A percentile compares a stretch with the other conserved stretches of the same genome.
Evolutionary conservation across 2,113 vertebrate species (phyloP).

Genomic region (Notarius quadriscutis): DNA sequence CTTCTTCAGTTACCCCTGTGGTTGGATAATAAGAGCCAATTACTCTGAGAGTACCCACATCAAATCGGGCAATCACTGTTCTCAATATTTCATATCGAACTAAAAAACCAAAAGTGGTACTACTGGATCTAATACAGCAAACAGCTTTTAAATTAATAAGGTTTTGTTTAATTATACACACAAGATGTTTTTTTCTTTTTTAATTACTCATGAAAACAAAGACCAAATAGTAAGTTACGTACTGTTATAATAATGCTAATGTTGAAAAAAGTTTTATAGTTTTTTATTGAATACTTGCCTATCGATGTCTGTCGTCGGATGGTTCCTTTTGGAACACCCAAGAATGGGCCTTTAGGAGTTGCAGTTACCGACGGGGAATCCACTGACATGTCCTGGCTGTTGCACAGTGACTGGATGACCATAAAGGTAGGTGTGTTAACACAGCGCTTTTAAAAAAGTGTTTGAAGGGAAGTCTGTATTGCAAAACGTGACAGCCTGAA

Average conservation of each 20-base stretch:
- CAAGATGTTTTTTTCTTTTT: neutral
- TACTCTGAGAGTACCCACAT: neutral
- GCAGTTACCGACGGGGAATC: conserved; percentile 82
- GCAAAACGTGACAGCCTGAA: neutral
- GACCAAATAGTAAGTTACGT: neutral
- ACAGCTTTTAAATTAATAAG: neutral
- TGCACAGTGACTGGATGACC: conserved; percentile 82
- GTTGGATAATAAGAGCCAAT: neutral
- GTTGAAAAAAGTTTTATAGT: neutral
- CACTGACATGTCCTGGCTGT: conserved; percentile 85
- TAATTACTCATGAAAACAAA: too few relatives aligned
- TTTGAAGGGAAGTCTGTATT: neutral
- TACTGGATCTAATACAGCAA: neutral
- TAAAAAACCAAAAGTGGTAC: neutral
- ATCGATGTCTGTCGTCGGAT: conserved; percentile 91
- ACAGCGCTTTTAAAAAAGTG: neutral
- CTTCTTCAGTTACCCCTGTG: conserved; percentile 87
- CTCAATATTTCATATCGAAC: neutral
- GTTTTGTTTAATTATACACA: neutral
- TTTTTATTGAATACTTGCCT: conserved; percentile 71
- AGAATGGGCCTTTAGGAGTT: conserved; percentile 80
- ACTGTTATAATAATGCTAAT: neutral
- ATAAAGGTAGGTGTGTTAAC: conserved; percentile 36
- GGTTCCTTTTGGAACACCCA: conserved; percentile 87
- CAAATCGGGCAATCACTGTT: neutral